Evolutionary conservation across 2,113 vertebrate genomes (phyloP).

Genomic region (Boulengerochromis microlepis): DNA sequence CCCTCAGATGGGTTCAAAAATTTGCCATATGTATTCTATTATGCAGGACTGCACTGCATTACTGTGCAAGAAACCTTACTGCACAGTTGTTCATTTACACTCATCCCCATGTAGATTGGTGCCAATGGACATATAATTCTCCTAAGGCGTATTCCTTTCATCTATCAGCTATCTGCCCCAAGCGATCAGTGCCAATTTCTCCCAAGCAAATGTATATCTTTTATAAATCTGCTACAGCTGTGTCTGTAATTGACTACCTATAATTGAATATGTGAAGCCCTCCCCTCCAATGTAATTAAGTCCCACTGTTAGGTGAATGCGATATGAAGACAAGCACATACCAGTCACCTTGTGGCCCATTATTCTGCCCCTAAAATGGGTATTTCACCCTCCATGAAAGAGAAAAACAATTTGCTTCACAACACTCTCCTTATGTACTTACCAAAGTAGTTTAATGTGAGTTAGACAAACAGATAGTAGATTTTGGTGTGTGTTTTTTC

Average conservation of each 20-base stretch:
- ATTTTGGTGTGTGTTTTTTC: neutral
- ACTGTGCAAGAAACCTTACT: neutral
- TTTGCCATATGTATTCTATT: neutral
- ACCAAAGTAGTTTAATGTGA: neutral
- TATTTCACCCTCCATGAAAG: neutral
- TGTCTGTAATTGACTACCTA: constrained; percentile 49
- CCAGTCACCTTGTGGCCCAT: constrained; percentile 54
- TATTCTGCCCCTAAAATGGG: constrained; percentile 42
- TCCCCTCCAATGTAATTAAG: constrained; percentile 55
- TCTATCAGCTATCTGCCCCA: neutral
- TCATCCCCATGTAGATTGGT: neutral
- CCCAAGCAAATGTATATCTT: constrained; percentile 26
- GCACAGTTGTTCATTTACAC: neutral
- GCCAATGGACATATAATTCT: neutral
- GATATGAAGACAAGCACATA: neutral
- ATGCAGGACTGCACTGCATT: neutral
- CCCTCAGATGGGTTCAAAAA: neutral
- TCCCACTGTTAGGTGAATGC: constrained; percentile 15
- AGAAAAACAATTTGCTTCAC: neutral
- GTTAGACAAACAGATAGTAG: neutral
- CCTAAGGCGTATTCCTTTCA: neutral
- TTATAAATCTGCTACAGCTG: constrained; percentile 33
- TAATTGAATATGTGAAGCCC: constrained; percentile 30
- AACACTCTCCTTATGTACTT: neutral
- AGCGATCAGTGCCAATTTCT: constrained; percentile 10